phyloP scores from a whole-genome alignment of 2,888 invertebrate species.

The Heteromyza rotundicornis region DNA sequence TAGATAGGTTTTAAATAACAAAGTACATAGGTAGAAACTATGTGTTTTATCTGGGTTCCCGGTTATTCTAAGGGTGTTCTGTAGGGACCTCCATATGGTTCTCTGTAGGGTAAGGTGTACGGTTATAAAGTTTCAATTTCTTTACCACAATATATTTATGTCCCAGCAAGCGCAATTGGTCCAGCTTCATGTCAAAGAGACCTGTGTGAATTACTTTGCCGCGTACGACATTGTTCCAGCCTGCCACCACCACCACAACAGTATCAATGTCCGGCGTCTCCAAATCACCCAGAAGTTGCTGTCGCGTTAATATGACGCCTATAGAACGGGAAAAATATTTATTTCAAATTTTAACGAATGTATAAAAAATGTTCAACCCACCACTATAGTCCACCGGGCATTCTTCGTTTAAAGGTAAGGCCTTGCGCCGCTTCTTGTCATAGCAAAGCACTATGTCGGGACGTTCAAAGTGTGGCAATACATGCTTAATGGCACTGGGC shows the following conservation, averaged over 20 bases:
- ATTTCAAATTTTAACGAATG: neutral
- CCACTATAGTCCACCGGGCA: conserved; percentile 67
- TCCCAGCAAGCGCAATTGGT: conserved; percentile 70
- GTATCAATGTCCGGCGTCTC: conserved; percentile 53
- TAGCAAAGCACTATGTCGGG: conserved; percentile 71
- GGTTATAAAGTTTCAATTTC: neutral
- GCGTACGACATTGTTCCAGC: conserved; percentile 69
- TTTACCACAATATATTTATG: conserved; percentile 67
- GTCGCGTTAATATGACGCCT: conserved; percentile 46
- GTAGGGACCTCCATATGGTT: neutral
- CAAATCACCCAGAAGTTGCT: conserved; percentile 43
- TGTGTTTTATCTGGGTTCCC: neutral
- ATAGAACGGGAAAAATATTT: too few species aligned
- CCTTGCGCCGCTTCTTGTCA: conserved; percentile 63
- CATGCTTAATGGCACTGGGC: conserved; percentile 65
- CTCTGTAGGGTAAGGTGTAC: neutral
- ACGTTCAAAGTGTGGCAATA: conserved; percentile 73
- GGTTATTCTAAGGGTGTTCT: neutral
- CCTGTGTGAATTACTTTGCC: conserved; percentile 66
- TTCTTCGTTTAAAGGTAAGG: conserved; percentile 63
- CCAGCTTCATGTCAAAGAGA: conserved; percentile 67
- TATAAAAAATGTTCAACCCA: conserved; percentile 11
- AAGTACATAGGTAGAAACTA: too few species aligned
- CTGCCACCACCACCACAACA: conserved; percentile 69
- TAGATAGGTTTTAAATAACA: too few species aligned